phyloP scores from a whole-genome alignment of 2,797 vertebrate species.

The Naso thynnoides region DNA sequence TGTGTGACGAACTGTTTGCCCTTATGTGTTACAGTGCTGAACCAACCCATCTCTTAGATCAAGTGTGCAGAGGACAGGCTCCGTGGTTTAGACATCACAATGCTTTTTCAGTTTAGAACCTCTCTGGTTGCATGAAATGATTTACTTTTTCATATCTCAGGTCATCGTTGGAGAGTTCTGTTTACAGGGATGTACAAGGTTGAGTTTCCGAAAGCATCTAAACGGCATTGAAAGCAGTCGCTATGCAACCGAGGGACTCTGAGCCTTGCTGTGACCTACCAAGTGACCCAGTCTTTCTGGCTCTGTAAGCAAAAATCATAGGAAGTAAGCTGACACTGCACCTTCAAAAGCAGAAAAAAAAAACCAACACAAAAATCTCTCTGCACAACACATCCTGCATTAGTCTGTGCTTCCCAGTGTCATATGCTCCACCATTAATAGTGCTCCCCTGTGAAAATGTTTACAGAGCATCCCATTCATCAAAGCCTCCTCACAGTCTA shows the following conservation, averaged over 20 bases:
- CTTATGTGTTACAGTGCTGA: conserved; percentile 15
- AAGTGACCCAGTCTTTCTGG: conserved; percentile 73
- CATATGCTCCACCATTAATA: conserved; percentile 73
- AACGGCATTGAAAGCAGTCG: conserved; percentile 71
- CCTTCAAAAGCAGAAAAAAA: conserved; percentile 66
- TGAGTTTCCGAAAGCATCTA: conserved; percentile 59
- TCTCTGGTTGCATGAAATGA: conserved; percentile 41
- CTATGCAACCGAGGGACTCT: conserved; percentile 66
- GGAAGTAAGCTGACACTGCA: conserved; percentile 80
- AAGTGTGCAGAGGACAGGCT: conserved; percentile 1
- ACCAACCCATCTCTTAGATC: conserved; percentile 34
- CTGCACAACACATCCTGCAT: conserved; percentile 54
- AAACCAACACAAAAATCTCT: conserved; percentile 60
- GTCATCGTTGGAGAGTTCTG: conserved; percentile 60
- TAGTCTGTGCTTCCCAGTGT: conserved; percentile 65
- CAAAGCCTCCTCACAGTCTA: conserved; percentile 73
- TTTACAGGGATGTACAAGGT: conserved; percentile 64
- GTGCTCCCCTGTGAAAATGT: conserved; percentile 77
- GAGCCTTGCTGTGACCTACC: conserved; percentile 64
- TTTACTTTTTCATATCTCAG: conserved; percentile 57
- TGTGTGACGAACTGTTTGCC: conserved; percentile 15
- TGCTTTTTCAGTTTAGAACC: conserved; percentile 55
- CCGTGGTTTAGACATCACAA: conserved; percentile 12
- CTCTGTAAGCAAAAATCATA: conserved; percentile 75
- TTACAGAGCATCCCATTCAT: conserved; percentile 80